phyloP scores from a whole-genome alignment of 2,113 vertebrate genomes.

The Corythaeola cristata region DNA sequence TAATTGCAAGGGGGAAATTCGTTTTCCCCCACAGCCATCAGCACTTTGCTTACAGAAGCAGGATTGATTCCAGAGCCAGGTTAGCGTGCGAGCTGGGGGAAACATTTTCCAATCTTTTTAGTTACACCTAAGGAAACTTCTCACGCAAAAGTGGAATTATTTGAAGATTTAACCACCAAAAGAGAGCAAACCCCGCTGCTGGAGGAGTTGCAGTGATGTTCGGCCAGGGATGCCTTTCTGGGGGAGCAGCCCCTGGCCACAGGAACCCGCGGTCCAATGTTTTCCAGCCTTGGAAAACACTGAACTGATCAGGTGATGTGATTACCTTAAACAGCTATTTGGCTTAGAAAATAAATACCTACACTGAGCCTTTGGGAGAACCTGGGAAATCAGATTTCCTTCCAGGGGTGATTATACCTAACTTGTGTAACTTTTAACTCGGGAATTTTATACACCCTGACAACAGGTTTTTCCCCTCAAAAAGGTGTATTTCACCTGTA shows the following conservation, averaged over 20 bases:
- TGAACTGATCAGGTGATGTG: neutral
- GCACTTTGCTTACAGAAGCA: neutral
- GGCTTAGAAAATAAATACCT: neutral
- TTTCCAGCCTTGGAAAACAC: neutral
- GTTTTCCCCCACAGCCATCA: neutral
- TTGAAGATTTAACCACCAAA: neutral
- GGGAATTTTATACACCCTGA: neutral
- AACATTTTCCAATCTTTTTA: neutral
- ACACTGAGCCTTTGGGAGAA: fast-evolving
- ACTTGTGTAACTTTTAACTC: neutral
- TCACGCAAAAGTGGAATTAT: neutral
- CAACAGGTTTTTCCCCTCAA: neutral
- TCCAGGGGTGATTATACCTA: neutral
- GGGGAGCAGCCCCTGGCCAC: neutral
- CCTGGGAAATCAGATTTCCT: neutral
- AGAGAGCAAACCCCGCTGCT: fast-evolving
- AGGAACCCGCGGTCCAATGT: neutral
- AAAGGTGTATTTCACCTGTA: neutral
- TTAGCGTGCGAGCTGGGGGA: fast-evolving
- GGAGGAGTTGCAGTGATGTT: neutral
- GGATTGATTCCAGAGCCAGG: neutral
- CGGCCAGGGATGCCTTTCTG: neutral
- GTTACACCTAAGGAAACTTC: neutral
- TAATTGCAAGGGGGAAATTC: neutral
- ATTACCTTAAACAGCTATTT: neutral